These are phyloP conservation scores for Syngnathus scovelli DNA, from an alignment of 2,113 vertebrate genomes.

Conservation along the genomic window DNA sequence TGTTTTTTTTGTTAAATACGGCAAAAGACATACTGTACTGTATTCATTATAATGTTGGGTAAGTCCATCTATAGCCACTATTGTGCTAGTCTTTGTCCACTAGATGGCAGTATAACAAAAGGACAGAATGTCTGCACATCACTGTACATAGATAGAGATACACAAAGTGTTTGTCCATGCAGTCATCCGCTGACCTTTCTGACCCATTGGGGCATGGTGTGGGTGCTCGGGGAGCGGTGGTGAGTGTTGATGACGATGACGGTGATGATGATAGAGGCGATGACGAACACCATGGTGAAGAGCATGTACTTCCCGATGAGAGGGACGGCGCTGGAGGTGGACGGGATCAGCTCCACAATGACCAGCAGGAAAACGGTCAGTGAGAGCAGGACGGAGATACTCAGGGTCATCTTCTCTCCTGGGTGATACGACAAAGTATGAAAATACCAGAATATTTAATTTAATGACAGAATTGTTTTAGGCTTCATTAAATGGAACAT, in stretches of 20 bases:
- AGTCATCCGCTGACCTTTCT: constrained; percentile 81
- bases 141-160: not conserved
- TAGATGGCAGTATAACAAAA: constrained; percentile 53
- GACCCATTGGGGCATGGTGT: constrained; percentile 92
- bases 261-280: constrained; percentile 92
- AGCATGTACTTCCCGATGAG: constrained; percentile 98
- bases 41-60: too few relatives aligned
- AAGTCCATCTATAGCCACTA: too few relatives aligned
- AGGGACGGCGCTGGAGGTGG: constrained; percentile 92
- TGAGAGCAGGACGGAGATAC: constrained; percentile 91
- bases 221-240: constrained; percentile 94
- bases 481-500: not conserved
- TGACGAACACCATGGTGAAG: constrained; percentile 98
- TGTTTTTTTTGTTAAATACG: too few relatives aligned
- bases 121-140: constrained; percentile 5
- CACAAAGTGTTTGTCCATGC: not conserved
- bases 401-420: constrained; percentile 99
- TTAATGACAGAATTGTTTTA: not conserved
- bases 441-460: not conserved
- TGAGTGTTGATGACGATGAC: constrained; percentile 97
- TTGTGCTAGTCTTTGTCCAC: constrained; percentile 14
- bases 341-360: constrained; percentile 95
- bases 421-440: constrained; percentile 10
- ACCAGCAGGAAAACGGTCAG: constrained; percentile 96
- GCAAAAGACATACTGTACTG: too few relatives aligned